Evolutionary conservation across 2,113 vertebrate genomes (phyloP).

Genomic region (Embiotoca jacksoni): DNA sequence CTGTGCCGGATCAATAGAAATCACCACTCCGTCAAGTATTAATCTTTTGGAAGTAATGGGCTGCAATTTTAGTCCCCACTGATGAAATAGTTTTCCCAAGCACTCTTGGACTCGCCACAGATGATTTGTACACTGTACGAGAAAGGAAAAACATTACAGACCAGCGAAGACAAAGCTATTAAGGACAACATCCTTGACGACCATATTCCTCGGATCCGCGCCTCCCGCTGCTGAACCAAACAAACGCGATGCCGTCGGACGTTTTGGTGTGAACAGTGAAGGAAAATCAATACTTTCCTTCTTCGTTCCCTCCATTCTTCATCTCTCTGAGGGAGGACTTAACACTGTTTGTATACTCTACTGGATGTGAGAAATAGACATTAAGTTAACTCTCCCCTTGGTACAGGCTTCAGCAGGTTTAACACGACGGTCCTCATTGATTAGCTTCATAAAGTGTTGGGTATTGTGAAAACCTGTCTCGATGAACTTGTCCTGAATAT

Average conservation of each 20-base stretch:
- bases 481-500: conserved; percentile 18
- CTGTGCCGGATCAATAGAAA: conserved; percentile 36
- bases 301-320: background rate
- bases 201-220: background rate
- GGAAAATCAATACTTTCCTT: background rate
- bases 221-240: conserved; percentile 1
- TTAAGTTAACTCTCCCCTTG: background rate
- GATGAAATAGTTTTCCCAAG: conserved; percentile 11
- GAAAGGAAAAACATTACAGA: conserved; percentile 17
- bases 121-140: conserved; percentile 1
- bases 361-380: background rate
- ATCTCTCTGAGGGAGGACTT: background rate
- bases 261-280: background rate
- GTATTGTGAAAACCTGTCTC: conserved; percentile 18
- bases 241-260: background rate
- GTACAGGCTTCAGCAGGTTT: background rate
- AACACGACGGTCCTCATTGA: background rate
- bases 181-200: background rate
- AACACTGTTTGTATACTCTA: background rate
- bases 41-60: conserved; percentile 4
- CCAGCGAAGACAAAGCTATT: background rate
- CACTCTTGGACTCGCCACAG: background rate
- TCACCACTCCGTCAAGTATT: background rate
- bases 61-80: background rate
- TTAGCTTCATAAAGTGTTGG: conserved; percentile 5